Evolutionary conservation across 1,140 invertebrate genomes (phyloP).

Genomic region (Thalassaphorura encarpata): DNA sequence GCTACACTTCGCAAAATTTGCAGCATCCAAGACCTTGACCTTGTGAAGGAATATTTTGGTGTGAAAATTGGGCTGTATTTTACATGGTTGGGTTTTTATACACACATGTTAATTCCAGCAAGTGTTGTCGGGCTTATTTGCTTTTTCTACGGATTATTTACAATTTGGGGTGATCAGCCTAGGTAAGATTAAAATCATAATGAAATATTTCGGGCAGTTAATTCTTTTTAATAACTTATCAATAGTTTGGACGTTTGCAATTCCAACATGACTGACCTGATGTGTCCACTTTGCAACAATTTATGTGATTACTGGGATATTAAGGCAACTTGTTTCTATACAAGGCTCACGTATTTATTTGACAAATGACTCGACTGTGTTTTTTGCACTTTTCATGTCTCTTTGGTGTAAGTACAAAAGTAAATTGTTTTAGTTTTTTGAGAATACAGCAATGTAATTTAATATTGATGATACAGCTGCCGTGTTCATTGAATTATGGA

Average conservation of each 20-base stretch:
- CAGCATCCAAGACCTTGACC: slow-evolving; percentile 47
- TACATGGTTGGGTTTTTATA: slow-evolving; percentile 54
- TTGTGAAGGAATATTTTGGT: slow-evolving; percentile 49
- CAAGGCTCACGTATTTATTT: slow-evolving; percentile 83
- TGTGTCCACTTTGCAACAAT: slow-evolving; percentile 77
- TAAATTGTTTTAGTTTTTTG: slow-evolving; percentile 1
- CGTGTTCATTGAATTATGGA: slow-evolving; percentile 89
- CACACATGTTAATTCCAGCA: slow-evolving; percentile 47
- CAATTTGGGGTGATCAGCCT: slow-evolving; percentile 57
- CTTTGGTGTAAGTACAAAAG: slow-evolving; percentile 64
- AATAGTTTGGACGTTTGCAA: no score
- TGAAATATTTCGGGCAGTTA: slow-evolving; percentile 33
- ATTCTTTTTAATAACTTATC: no score
- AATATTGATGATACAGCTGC: slow-evolving; percentile 48
- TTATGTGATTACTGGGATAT: slow-evolving; percentile 82
- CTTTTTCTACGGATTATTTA: slow-evolving; percentile 53
- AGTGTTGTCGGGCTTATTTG: slow-evolving; percentile 46
- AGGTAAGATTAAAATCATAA: slow-evolving; percentile 45
- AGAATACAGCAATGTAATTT: slow-evolving; percentile 1
- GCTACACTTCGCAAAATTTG: slow-evolving; percentile 41
- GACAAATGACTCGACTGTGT: slow-evolving; percentile 91
- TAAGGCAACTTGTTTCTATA: slow-evolving; percentile 70
- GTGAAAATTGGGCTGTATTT: slow-evolving; percentile 54
- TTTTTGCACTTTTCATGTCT: slow-evolving; percentile 94
- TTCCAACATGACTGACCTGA: slow-evolving; percentile 48